These are phyloP conservation scores for Lasiurus cinereus DNA, from an alignment of 2,113 vertebrate genomes.

Conservation along the genomic window DNA sequence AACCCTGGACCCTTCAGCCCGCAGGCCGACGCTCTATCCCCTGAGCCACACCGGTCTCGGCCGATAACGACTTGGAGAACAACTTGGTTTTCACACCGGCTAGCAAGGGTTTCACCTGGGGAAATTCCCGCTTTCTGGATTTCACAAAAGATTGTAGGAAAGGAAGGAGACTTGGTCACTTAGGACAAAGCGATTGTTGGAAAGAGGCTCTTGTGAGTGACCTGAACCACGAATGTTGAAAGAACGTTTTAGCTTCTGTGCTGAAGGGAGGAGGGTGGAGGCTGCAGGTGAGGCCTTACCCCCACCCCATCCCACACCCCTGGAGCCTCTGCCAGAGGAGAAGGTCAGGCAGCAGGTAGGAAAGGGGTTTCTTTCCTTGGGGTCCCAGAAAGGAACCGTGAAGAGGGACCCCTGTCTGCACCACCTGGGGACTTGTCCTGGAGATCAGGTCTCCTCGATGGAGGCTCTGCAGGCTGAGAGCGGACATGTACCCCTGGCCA, in stretches of 20 bases:
- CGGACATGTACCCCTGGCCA: background rate
- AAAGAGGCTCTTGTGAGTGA: background rate
- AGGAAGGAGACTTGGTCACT: background rate
- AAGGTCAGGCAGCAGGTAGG: background rate
- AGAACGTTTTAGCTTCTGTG: background rate
- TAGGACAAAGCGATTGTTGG: background rate
- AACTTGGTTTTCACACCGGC: background rate
- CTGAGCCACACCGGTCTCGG: too few species aligned
- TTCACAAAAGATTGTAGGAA: background rate
- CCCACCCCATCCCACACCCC: too few species aligned
- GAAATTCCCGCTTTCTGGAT: conserved; percentile 22
- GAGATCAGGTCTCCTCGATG: background rate
- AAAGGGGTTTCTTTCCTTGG: background rate
- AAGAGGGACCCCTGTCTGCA: background rate
- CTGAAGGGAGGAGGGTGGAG: background rate
- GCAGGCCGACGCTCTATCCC: too few species aligned
- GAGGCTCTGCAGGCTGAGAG: background rate
- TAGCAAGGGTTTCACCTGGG: background rate
- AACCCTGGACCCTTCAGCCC: too few species aligned
- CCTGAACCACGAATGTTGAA: background rate
- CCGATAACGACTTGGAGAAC: background rate
- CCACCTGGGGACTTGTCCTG: too few species aligned
- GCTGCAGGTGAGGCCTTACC: background rate
- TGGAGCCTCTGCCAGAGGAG: background rate
- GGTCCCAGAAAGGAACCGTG: background rate